Base-by-base conservation (phyloP, 2,113 vertebrate genomes). In the Choloepus hoffmanni region DNA sequence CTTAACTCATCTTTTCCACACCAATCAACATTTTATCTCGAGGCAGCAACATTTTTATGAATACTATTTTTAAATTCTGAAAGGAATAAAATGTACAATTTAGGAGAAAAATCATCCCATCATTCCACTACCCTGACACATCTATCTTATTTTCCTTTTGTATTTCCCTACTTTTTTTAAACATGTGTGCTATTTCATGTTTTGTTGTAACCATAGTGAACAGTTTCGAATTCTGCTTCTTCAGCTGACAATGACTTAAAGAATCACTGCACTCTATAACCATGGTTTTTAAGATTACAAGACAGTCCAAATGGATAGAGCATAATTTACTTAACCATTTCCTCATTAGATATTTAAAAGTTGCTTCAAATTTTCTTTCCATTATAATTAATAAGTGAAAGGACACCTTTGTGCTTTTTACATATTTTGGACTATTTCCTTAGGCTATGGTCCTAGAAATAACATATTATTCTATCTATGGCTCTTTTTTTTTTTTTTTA, bases 341-440 rank as follows among this genome's bases (percentile, higher is more conserved):
- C 6, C 23, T 10, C 89, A 91, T 36, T 58, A 95, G 60, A 77
- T n/a, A 92, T 88, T 85, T 93, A 73, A 81, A 94, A 84, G 26
- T 87, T 87, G 36, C 24, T 92, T 83, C 50, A 83, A 74, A 74
- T 84, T 48, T 84, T 93, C 86, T 92, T 94, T 23, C n/a, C 84
- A 74, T 72, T 76, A 79, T 53, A 63, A 76, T 88, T 53, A 92
- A 77, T n/a, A 89, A 43, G 62, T 94, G 26, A 86, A 92, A 77
- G 23, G 89, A 89, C 26, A 53, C 63, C 79, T 89, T 95, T 87
- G 58, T 62, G 21, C 43, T 67, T 95, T 97, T 89, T 28, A 85
- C 43, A 90, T 95, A 92, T 76, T 93, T 90, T 95, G 50, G 53
- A 86, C 85, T 84, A 90, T 74, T 74, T 85, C n/a, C 68, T 90